These are phyloP conservation scores for Sinopyrophorus schimmeli DNA, from an alignment of 2,888 invertebrate genomes.

Conservation along the genomic window DNA sequence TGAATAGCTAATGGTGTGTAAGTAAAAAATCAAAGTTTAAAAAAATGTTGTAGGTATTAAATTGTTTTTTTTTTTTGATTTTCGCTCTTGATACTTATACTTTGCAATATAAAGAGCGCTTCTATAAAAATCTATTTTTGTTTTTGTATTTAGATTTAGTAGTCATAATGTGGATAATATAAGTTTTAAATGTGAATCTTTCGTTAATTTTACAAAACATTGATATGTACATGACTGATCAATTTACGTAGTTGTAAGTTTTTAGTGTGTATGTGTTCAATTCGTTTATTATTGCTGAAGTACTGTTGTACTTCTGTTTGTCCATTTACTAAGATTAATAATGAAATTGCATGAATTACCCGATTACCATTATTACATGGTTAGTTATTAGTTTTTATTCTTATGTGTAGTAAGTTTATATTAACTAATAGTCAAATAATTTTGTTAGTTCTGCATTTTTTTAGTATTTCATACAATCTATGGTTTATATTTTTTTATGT, in stretches of 20 bases:
- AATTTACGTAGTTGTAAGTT: slow-evolving; percentile 5
- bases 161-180: too few relatives aligned
- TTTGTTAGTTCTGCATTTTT: slow-evolving; percentile 5
- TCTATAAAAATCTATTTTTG: slow-evolving; percentile 21
- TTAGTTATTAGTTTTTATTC: slow-evolving; percentile 2
- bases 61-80: slow-evolving; percentile 21
- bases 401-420: background rate
- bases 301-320: slow-evolving; percentile 1
- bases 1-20: slow-evolving; percentile 20
- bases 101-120: slow-evolving; percentile 17
- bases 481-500: slow-evolving; percentile 25
- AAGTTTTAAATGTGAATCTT: too few relatives aligned
- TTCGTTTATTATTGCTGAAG: background rate
- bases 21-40: slow-evolving; percentile 18
- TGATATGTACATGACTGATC: too few relatives aligned
- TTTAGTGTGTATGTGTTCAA: slow-evolving; percentile 12
- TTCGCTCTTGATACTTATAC: slow-evolving; percentile 12
- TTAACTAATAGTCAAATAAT: slow-evolving; percentile 5
- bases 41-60: slow-evolving; percentile 14
- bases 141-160: slow-evolving; percentile 14
- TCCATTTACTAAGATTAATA: background rate
- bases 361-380: slow-evolving; percentile 20
- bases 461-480: too few relatives aligned
- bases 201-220: too few relatives aligned
- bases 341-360: slow-evolving; percentile 12